Base-by-base conservation (phyloP, 1,140 invertebrate genomes). In the Drosophila arawakana region DNA sequence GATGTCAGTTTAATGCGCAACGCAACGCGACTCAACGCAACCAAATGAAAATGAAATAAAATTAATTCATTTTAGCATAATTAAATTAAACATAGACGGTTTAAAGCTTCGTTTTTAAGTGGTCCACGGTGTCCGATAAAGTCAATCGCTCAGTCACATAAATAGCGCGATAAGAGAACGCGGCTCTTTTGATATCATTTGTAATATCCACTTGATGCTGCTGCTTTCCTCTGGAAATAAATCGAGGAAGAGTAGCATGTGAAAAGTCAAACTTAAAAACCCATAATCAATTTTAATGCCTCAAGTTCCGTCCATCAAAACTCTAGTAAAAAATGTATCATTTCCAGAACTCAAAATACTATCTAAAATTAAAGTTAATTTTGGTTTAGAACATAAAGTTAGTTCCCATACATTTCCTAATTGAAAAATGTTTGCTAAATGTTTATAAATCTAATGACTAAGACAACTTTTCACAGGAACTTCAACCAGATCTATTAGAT, bases 91-190 rank as follows among this genome's bases (percentile, higher is more conserved):
- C 80, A 80, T 73, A 39, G 74, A 43, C 49, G 49, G 34, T 60
- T 37, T 61, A 72, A 67, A 77, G 73, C 65, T 54, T 49, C 9
- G 35, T 69, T 49, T 49, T 78, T 89, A 88, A 88, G 84, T 88
- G 83, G 70, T 75, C 65, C 68, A 74, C 66, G 61, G 50, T 85
- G 78, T 75, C 62, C 76, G 69, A 75, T 78, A 72, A 77, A 55
- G 39, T 34, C 71, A 44, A 80, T 76, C 73, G 73, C 71, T 57
- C 59, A 65, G 43, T 46, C 62, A 66, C 80, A 91, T 91, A 91
- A 91, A 91, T 91, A 91, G 70, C 70, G 78, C 70, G 88, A 91
- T 91, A 91, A 91, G 88, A 73, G 70, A 46, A 18, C 55, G 88
- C 88, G 88, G 89, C 76, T n/a, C 69, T 50, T 91, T 91, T 84